These are phyloP conservation scores for Trididemnum nubilum DNA, from an alignment of 23 tunicate genomes.

Conservation along the genomic window DNA sequence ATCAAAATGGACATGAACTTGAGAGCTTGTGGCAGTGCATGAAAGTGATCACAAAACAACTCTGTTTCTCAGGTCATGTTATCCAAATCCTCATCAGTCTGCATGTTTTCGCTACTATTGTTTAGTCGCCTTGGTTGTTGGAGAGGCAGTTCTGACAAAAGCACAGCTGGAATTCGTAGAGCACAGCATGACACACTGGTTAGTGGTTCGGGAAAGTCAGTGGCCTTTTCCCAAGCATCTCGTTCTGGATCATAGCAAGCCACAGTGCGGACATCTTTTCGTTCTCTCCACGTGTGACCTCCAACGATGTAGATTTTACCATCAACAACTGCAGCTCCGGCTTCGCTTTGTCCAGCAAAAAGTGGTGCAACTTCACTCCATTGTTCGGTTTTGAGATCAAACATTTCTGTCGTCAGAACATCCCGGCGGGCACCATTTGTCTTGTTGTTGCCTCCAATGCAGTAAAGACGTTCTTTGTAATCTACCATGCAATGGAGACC, in stretches of 20 bases:
- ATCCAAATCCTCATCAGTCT: constrained; percentile 80
- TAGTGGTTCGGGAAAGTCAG: constrained; percentile 96
- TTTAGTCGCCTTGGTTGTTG: constrained; percentile 52
- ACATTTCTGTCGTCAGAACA: constrained; percentile 94
- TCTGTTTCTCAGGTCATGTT: too few relatives aligned
- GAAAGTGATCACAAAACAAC: too few relatives aligned
- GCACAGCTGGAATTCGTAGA: constrained; percentile 78
- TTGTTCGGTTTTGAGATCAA: constrained; percentile 76
- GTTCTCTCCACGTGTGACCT: constrained; percentile 99
- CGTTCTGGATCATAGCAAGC: constrained; percentile 98
- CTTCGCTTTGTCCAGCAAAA: constrained; percentile 98
- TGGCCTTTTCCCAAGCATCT: constrained; percentile 94
- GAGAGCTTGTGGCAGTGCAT: too few relatives aligned
- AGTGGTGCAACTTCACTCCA: constrained; percentile 99
- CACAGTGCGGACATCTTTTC: constrained; percentile 99
- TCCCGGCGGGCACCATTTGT: constrained; percentile 89
- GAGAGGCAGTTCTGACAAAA: constrained; percentile 65
- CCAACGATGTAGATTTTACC: constrained; percentile 94
- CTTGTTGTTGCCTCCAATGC: constrained; percentile 99
- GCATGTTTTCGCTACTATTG: constrained; percentile 73
- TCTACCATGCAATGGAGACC: constrained; percentile 99
- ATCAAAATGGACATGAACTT: too few relatives aligned
- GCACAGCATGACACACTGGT: constrained; percentile 99
- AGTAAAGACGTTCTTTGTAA: constrained; percentile 71
- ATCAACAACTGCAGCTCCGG: constrained; percentile 98